These are phyloP conservation scores for Protonemura montana DNA, from an alignment of 2,888 invertebrate genomes.

Conservation along the genomic window DNA sequence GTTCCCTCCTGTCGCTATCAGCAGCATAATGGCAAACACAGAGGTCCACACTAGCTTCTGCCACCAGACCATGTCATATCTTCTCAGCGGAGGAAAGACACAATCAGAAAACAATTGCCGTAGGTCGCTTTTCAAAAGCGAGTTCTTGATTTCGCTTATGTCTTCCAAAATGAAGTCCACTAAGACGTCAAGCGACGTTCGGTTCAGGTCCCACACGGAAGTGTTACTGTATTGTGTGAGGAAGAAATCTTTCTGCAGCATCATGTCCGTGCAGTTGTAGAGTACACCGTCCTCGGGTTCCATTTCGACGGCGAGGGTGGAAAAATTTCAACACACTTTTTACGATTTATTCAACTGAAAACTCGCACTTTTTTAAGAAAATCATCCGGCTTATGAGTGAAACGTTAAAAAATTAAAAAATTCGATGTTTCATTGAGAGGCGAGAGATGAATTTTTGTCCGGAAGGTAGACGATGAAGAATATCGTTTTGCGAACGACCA, in stretches of 20 bases:
- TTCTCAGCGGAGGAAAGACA: constrained; percentile 64
- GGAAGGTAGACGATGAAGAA: not conserved
- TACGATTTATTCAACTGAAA: not conserved
- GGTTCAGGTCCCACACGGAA: not conserved
- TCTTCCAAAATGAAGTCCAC: constrained; percentile 16
- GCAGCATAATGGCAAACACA: constrained; percentile 53
- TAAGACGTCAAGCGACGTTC: not conserved
- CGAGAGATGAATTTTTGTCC: not conserved
- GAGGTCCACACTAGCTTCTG: constrained; percentile 56
- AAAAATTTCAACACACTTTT: not conserved
- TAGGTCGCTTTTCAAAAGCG: not conserved
- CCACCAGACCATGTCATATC: constrained; percentile 60
- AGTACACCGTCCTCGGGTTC: constrained; percentile 29
- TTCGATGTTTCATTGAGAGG: not conserved
- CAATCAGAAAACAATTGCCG: constrained; percentile 13
- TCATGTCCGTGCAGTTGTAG: constrained; percentile 46
- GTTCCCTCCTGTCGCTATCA: constrained; percentile 60
- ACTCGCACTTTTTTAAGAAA: not conserved
- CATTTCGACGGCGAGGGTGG: constrained; percentile 7
- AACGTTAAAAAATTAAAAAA: not conserved
- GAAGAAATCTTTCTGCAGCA: constrained; percentile 38
- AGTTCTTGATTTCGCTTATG: not conserved
- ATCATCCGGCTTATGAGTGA: not conserved
- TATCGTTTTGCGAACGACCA: not conserved
- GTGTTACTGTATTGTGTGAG: not conserved